phyloP scores from a whole-genome alignment of 1,140 invertebrate genomes.

The Ceratina japonica region DNA sequence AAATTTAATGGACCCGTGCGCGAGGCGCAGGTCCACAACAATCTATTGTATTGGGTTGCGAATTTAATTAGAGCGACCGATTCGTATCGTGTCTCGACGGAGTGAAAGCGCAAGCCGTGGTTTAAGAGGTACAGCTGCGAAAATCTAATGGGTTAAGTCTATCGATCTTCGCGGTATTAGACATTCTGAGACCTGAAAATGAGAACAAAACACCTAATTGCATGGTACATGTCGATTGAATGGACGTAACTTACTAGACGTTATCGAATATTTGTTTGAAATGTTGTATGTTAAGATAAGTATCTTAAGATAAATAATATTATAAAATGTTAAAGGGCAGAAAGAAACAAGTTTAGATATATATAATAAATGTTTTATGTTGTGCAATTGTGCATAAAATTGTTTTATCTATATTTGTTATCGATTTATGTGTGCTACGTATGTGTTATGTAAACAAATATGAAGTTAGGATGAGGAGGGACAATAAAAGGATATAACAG shows the following conservation, averaged over 20 bases:
- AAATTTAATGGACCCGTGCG: slow-evolving; percentile 6
- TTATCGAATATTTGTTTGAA: background rate
- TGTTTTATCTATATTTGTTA: no score
- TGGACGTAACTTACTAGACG: background rate
- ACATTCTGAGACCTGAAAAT: background rate
- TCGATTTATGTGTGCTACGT: no score
- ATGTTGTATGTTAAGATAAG: background rate
- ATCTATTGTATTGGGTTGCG: slow-evolving; percentile 16
- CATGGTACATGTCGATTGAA: background rate
- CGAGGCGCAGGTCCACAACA: background rate
- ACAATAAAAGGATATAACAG: no score
- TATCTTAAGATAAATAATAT: no score
- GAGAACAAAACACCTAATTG: background rate
- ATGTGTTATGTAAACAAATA: no score
- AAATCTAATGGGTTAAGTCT: background rate
- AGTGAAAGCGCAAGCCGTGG: slow-evolving; percentile 24
- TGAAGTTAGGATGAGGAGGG: no score
- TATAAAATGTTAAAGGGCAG: no score
- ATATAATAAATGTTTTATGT: no score
- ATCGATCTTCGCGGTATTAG: background rate
- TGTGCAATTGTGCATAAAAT: no score
- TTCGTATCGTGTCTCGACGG: slow-evolving; percentile 1
- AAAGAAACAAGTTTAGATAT: no score
- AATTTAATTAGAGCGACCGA: slow-evolving; percentile 34
- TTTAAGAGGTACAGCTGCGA: background rate